Conservation (phyloP, 2,888 invertebrate species). For the Sisyra terminalis region DNA sequence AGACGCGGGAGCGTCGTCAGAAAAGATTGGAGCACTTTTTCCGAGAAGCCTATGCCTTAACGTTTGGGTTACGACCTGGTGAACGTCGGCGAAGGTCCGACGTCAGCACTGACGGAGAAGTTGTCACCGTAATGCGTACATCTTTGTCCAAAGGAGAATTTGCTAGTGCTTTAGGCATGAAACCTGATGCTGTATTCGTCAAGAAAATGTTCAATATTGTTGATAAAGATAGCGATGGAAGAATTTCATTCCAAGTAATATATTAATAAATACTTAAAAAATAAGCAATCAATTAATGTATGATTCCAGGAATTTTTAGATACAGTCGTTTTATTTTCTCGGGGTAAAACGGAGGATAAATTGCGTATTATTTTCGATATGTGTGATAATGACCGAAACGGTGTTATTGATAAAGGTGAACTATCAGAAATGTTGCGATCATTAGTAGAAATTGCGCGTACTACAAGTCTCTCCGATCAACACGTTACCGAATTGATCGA, state of each 20-base stretch:
- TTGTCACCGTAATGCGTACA: conserved; percentile 85
- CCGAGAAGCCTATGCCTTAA: conserved; percentile 86
- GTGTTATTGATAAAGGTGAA: conserved; percentile 86
- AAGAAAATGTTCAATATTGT: conserved; percentile 96
- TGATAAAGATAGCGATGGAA: conserved; percentile 83
- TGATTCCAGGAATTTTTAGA: conserved; percentile 68
- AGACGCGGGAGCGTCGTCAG: conserved; percentile 86
- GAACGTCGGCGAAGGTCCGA: conserved; percentile 61
- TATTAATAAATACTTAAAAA: background rate
- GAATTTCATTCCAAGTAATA: conserved; percentile 75
- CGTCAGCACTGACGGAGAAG: conserved; percentile 60
- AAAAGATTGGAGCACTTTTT: conserved; percentile 89
- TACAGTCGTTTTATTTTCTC: conserved; percentile 80
- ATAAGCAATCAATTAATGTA: background rate
- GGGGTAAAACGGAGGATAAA: conserved; percentile 86
- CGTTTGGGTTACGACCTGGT: conserved; percentile 77
- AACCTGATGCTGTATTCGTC: conserved; percentile 84
- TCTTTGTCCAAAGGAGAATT: conserved; percentile 84
- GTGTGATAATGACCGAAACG: conserved; percentile 91
- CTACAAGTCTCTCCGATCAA: conserved; percentile 76
- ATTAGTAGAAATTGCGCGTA: conserved; percentile 81
- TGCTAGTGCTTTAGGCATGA: conserved; percentile 91
- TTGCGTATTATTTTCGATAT: conserved; percentile 90
- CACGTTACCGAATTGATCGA: conserved; percentile 85
- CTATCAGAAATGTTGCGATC: conserved; percentile 87